These are phyloP conservation scores for Carpatolechia fugitivella DNA, from an alignment of 2,888 invertebrate genomes.

Conservation along the genomic window DNA sequence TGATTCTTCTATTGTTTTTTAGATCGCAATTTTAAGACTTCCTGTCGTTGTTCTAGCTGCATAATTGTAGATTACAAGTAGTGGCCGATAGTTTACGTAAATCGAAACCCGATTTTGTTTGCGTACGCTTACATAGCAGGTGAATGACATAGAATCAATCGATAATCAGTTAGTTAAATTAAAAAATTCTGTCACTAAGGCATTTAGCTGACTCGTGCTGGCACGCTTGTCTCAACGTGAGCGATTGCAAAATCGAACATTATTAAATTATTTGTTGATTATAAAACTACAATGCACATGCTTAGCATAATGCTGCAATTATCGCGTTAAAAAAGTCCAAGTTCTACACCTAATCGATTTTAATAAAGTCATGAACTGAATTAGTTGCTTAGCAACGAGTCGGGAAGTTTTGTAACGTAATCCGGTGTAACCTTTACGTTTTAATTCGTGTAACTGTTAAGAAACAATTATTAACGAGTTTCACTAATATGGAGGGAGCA, in stretches of 20 bases:
- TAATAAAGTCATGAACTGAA: not conserved
- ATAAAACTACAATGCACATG: constrained; percentile 15
- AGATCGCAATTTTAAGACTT: constrained; percentile 61
- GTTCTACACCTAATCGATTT: not conserved
- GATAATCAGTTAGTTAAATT: constrained; percentile 26
- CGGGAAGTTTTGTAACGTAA: constrained; percentile 50
- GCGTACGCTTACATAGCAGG: constrained; percentile 36
- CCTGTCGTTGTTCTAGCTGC: constrained; percentile 47
- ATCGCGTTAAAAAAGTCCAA: not conserved
- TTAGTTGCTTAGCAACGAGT: not conserved
- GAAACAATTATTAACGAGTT: constrained; percentile 62
- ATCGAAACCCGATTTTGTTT: constrained; percentile 18
- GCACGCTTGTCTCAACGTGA: constrained; percentile 49
- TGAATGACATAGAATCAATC: constrained; percentile 34
- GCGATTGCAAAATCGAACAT: constrained; percentile 41
- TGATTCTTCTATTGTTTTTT: constrained; percentile 67
- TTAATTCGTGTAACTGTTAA: constrained; percentile 51
- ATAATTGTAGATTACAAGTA: constrained; percentile 33
- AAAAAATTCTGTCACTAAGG: constrained; percentile 27
- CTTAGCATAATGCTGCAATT: not conserved
- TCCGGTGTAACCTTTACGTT: constrained; percentile 53
- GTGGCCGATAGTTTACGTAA: constrained; percentile 30
- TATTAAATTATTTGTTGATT: constrained; percentile 32
- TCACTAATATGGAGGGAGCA: constrained; percentile 60
- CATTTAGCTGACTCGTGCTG: constrained; percentile 28